Conservation (phyloP, 2,797 vertebrate genomes). For the Pipistrellus pygmaeus region DNA sequence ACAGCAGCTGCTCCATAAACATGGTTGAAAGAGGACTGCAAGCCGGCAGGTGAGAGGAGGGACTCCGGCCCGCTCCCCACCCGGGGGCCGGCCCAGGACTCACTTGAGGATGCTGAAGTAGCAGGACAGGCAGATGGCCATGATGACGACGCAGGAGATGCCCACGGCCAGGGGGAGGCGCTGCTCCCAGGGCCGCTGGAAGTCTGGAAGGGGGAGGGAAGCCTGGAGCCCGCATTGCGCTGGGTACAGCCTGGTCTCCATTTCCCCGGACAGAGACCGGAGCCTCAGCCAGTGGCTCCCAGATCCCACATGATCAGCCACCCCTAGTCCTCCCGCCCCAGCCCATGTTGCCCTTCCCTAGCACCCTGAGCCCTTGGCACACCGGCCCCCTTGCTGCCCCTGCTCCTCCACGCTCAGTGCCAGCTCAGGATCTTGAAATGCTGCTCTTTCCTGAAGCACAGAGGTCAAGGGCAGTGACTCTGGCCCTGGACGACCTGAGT, state of each 20-base stretch:
- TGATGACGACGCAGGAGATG: conserved; percentile 79
- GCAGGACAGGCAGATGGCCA: conserved; percentile 74
- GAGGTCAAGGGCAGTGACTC: not conserved
- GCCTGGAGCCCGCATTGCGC: not conserved
- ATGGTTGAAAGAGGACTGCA: accelerated
- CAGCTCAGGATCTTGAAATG: not conserved
- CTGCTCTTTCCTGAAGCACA: not conserved
- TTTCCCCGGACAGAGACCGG: accelerated
- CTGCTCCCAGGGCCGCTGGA: conserved; percentile 67
- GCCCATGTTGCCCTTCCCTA: not conserved
- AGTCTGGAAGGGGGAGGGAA: conserved; percentile 72
- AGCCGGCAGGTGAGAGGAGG: no score
- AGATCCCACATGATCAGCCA: accelerated
- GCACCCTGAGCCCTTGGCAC: not conserved
- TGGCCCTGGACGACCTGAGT: not conserved
- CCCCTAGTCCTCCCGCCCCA: not conserved
- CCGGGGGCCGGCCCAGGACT: not conserved
- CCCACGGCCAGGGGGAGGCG: conserved; percentile 74
- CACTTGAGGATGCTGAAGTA: conserved; percentile 86
- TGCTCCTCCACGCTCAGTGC: not conserved
- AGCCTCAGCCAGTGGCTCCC: not conserved
- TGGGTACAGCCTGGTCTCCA: not conserved
- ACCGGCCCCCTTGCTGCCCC: not conserved
- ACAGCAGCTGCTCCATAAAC: not conserved
- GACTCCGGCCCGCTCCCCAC: not conserved